Percentiles rank a stretch among this genome's conserved stretches.
phyloP scores from a whole-genome alignment of 2,888 invertebrate species.

The Pomacea canaliculata region DNA sequence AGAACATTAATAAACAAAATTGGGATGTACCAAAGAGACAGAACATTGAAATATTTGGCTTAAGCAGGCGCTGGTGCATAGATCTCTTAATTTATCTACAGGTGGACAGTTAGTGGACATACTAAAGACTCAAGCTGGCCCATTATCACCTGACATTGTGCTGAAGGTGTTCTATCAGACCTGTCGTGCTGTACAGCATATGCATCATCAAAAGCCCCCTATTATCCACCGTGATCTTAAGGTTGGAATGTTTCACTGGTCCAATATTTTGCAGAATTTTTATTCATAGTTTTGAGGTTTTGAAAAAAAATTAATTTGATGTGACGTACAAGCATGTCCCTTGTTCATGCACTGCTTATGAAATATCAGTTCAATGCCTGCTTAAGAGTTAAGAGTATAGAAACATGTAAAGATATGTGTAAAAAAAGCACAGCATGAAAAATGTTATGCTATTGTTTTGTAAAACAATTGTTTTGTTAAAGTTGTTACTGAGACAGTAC shows the following conservation, averaged over 20 bases:
- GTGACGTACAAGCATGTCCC: too few species aligned
- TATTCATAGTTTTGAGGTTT: too few species aligned
- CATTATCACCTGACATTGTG: constrained; percentile 68
- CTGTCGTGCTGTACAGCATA: constrained; percentile 89
- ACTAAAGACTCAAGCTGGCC: constrained; percentile 52
- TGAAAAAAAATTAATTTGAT: too few species aligned
- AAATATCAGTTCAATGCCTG: too few species aligned
- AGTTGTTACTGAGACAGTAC: background rate
- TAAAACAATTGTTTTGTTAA: background rate
- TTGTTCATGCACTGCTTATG: too few species aligned
- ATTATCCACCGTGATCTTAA: constrained; percentile 96
- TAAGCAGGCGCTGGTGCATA: too few species aligned
- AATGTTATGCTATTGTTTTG: background rate
- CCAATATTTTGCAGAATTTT: background rate
- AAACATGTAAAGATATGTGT: too few species aligned
- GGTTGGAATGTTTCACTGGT: constrained; percentile 68
- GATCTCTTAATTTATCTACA: constrained; percentile 22
- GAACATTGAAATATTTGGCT: too few species aligned
- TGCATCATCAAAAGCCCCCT: constrained; percentile 92
- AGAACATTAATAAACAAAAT: too few species aligned
- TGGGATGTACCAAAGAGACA: too few species aligned
- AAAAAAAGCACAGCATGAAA: too few species aligned
- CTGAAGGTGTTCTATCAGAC: constrained; percentile 92
- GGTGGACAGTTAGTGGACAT: constrained; percentile 68
- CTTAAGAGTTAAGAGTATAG: too few species aligned